Conservation (phyloP, 2,113 vertebrate species). For the Carlito syrichta region DNA sequence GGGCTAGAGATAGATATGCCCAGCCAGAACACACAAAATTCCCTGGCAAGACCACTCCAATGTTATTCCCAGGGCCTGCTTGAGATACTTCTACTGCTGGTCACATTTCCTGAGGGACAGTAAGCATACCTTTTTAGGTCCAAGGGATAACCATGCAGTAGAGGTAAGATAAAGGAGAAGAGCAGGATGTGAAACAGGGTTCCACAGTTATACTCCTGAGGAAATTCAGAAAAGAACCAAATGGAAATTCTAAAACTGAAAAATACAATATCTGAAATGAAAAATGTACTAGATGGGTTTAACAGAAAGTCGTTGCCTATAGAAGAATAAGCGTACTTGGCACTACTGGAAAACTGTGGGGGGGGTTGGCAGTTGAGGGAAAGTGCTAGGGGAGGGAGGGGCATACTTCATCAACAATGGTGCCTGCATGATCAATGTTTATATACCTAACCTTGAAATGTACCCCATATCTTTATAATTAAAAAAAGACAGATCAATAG, state of each 20-base stretch:
- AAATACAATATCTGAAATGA: neutral
- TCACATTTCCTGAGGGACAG: neutral
- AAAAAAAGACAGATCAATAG: neutral
- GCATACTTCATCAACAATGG: too few species aligned
- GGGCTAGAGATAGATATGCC: neutral
- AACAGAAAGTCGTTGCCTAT: neutral
- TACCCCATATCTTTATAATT: too few species aligned
- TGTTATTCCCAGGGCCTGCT: neutral
- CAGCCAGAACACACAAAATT: neutral
- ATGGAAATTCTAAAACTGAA: neutral
- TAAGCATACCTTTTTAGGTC: neutral
- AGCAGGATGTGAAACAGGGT: too few species aligned
- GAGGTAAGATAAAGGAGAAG: too few species aligned
- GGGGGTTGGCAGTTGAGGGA: too few species aligned
- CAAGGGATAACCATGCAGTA: too few species aligned
- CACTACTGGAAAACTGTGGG: too few species aligned
- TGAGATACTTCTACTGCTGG: neutral
- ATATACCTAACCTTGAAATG: too few species aligned
- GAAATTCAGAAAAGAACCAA: constrained; percentile 1
- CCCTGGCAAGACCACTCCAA: neutral
- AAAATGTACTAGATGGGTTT: neutral
- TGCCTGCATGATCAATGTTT: too few species aligned
- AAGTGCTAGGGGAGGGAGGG: too few species aligned
- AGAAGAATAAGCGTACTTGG: neutral
- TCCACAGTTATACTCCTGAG: too few species aligned